These are phyloP conservation scores for Syrista parreyssii DNA, from an alignment of 2,888 invertebrate species.

Conservation along the genomic window DNA sequence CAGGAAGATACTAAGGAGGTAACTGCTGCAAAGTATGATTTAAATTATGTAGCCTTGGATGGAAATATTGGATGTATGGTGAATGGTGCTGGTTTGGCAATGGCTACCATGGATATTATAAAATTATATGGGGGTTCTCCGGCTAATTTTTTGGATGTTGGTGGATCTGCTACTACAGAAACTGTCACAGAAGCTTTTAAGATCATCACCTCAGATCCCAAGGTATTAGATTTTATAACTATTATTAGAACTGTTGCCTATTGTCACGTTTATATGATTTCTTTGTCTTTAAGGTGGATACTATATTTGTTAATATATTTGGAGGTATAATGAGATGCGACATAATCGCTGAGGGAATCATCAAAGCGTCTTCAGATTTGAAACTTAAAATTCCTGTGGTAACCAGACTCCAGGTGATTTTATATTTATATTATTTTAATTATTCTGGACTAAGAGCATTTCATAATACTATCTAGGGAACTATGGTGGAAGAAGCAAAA, in stretches of 20 bases:
- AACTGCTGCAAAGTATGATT: constrained; percentile 68
- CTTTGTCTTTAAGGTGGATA: constrained; percentile 66
- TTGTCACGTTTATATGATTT: neutral
- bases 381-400: constrained; percentile 70
- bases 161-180: constrained; percentile 70
- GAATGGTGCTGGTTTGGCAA: constrained; percentile 73
- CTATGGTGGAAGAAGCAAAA: constrained; percentile 70
- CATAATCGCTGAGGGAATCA: constrained; percentile 72
- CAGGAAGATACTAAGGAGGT: constrained; percentile 71
- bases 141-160: constrained; percentile 74
- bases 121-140: constrained; percentile 71
- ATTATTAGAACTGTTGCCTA: neutral
- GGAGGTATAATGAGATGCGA: constrained; percentile 75
- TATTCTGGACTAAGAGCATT: neutral
- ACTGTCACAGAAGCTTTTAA: constrained; percentile 71
- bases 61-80: constrained; percentile 73
- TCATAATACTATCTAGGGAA: constrained; percentile 69
- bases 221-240: constrained; percentile 52
- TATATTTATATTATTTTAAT: neutral
- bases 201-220: constrained; percentile 70
- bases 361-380: constrained; percentile 69
- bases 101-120: constrained; percentile 76
- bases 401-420: constrained; percentile 68
- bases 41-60: constrained; percentile 72
- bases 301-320: constrained; percentile 74